phyloP scores from a whole-genome alignment of 2,113 vertebrate species.

The Typhlomys cinereus region DNA sequence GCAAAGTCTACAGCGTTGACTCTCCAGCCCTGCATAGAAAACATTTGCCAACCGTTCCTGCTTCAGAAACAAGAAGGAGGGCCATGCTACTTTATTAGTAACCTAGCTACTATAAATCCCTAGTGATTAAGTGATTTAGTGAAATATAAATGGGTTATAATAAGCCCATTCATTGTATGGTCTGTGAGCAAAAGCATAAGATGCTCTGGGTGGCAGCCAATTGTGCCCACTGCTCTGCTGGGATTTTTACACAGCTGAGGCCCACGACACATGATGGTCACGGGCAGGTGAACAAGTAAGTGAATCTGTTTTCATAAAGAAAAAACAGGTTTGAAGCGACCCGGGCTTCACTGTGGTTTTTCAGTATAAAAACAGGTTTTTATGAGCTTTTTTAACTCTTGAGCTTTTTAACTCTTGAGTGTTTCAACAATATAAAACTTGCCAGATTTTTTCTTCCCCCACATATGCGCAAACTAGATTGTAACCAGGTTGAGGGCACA shows the following conservation, averaged over 20 bases:
- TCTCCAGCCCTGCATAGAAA: background rate
- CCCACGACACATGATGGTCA: rapidly evolving
- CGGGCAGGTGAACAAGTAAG: background rate
- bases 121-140: background rate
- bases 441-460: background rate
- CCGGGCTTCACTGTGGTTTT: background rate
- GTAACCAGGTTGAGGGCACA: background rate
- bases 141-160: background rate
- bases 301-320: background rate
- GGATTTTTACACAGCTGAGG: background rate
- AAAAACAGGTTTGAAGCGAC: background rate
- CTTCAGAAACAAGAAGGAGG: background rate
- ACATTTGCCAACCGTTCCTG: background rate
- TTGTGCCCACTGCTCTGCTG: background rate
- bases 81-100: constrained; percentile 1
- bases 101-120: background rate
- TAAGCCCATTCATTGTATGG: background rate
- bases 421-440: background rate
- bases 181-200: too few species aligned
- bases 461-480: too few species aligned
- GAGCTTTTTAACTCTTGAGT: background rate
- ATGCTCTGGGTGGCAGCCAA: too few species aligned
- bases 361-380: background rate
- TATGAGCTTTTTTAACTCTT: too few species aligned
- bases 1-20: background rate